A percentile compares a stretch with the other conserved stretches of the same genome.
phyloP scores from a whole-genome alignment of 2,888 invertebrate species.

The Heteromyza rotundicornis region DNA sequence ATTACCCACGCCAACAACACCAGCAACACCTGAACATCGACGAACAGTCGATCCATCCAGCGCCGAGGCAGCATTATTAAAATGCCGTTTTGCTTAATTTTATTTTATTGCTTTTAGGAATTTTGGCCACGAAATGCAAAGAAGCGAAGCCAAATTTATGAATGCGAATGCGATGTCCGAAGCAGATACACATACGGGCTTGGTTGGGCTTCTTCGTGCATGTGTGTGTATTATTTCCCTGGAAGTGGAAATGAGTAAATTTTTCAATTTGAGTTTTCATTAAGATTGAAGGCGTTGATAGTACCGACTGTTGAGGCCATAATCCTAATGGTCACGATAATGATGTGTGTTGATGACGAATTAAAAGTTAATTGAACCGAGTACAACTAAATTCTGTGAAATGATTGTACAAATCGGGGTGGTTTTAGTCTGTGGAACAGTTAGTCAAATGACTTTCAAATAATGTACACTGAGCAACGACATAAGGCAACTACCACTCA shows the following conservation, averaged over 20 bases:
- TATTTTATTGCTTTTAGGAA: constrained; percentile 53
- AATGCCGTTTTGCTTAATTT: constrained; percentile 56
- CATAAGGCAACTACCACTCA: too few species aligned
- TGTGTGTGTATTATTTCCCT: constrained; percentile 48
- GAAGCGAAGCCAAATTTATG: constrained; percentile 52
- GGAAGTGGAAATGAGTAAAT: constrained; percentile 55
- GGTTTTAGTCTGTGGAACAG: too few species aligned
- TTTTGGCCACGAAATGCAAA: constrained; percentile 46
- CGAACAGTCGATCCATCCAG: constrained; percentile 19
- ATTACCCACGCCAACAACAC: constrained; percentile 44
- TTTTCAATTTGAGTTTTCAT: constrained; percentile 44
- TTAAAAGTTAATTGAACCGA: constrained; percentile 16
- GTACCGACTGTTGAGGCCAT: constrained; percentile 29
- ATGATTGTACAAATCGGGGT: too few species aligned
- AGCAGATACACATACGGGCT: constrained; percentile 37
- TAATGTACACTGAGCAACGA: too few species aligned
- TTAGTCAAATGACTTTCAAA: too few species aligned
- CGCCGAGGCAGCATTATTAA: constrained; percentile 43
- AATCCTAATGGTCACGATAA: background rate
- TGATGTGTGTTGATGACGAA: constrained; percentile 34
- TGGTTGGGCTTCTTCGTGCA: constrained; percentile 35
- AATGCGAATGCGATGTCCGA: constrained; percentile 50
- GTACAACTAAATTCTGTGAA: too few species aligned
- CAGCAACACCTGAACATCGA: constrained; percentile 29
- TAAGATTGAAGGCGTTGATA: constrained; percentile 49